Percentiles rank a stretch among this genome's conserved stretches.
Evolutionary conservation across 2,113 vertebrate genomes (phyloP).

Genomic region (Agelaius phoeniceus): DNA sequence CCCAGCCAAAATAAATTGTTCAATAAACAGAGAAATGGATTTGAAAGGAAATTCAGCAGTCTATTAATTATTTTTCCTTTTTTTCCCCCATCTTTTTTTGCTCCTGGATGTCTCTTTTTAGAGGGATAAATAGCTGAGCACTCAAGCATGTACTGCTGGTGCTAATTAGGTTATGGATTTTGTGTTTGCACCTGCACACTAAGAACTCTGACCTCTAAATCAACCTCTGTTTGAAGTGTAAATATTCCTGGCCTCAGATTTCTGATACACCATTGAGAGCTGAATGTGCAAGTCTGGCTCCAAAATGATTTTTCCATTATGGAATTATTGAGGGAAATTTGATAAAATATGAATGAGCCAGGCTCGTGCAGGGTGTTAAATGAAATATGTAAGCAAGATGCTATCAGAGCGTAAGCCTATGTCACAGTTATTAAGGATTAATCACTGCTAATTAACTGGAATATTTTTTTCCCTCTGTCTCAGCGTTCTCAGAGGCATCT

Average conservation of each 20-base stretch:
- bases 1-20: neutral
- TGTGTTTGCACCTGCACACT: neutral
- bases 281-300: neutral
- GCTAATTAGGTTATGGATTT: neutral
- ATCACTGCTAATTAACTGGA: conserved; percentile 51
- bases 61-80: neutral
- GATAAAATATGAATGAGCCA: conserved; percentile 21
- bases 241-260: neutral
- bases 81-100: fast-evolving
- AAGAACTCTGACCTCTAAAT: neutral
- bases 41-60: neutral
- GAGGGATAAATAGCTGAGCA: neutral
- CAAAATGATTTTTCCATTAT: neutral
- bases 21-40: neutral
- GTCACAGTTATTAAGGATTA: conserved; percentile 39
- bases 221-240: neutral
- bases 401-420: neutral
- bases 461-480: neutral
- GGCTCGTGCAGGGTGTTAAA: neutral
- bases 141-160: neutral
- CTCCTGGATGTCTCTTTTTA: neutral
- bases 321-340: neutral
- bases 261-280: neutral
- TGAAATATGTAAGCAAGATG: conserved; percentile 22
- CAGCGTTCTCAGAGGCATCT: conserved; percentile 19